Base-by-base conservation (phyloP, 2,888 invertebrate species). In the Ophioninae sp. region DNA sequence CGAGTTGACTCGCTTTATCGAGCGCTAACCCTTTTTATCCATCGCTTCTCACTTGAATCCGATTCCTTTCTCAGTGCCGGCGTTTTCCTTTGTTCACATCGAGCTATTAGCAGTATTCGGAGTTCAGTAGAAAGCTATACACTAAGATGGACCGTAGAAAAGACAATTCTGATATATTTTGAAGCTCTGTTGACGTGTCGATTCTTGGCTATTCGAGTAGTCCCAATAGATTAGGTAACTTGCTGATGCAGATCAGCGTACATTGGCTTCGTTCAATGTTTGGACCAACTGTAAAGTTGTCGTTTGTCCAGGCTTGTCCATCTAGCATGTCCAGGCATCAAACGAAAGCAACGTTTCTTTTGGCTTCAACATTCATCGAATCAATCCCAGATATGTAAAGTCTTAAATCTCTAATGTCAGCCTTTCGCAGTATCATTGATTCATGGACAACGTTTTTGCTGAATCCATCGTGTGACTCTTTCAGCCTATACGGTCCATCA, bases 41-140 rank as follows among this genome's bases (percentile, higher is more conserved):
- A 87, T 87, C 85, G 79, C 69, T 73, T 51, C 87, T 87, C 87
- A 85, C 88, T 76, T 56, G 41, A 75, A 39, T 69, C 39, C 65
- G 51, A 63, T 64, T 78, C 44, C 74, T 59, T 63, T 65, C 69
- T 77, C 67, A 17, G 75, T 69, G 74, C 78, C 79, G 83, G 85
- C 78, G 63, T 73, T 56, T 64, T 68, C 67, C 78, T 85, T 85
- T 85, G 80, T 81, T 69, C 68, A 81, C 68, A 17, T 20, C 9
- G 10, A 64, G 65, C 83, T 81, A 81, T 81, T 83, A 82, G 82
- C 30, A 64, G 75, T 73, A 58, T 64, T 65, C 44, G 74, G 75
- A 82, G 67, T 75, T 67, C 41, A 74, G 44, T 68, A 44, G 71
- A 78, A 37, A 39, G 30, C 30, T n/a, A n/a, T 23, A 63, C 63